A percentile compares a stretch with the other conserved stretches of the same genome.
phyloP scores from a whole-genome alignment of 2,797 vertebrate genomes.

The Anguilla megastoma region DNA sequence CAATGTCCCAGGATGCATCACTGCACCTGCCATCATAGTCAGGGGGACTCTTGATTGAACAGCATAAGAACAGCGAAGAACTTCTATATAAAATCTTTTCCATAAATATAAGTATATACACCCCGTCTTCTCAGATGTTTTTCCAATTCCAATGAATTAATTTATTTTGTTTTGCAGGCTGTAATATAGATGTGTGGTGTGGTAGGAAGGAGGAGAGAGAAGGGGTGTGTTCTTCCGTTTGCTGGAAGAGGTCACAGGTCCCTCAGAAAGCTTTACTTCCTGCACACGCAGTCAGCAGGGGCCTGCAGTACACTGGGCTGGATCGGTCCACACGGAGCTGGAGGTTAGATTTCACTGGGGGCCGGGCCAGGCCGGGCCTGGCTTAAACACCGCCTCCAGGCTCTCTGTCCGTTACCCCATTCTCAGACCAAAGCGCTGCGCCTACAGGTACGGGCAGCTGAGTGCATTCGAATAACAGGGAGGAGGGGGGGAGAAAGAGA shows the following conservation, averaged over 20 bases:
- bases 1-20: conserved; percentile 40
- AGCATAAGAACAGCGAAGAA: conserved; percentile 33
- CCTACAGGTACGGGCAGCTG: conserved; percentile 38
- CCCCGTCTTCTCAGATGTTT: conserved; percentile 32
- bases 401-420: background rate
- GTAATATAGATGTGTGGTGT: conserved; percentile 23
- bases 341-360: conserved; percentile 5
- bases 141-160: conserved; percentile 47
- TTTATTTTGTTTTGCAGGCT: conserved; percentile 64
- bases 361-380: background rate
- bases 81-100: conserved; percentile 45
- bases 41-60: conserved; percentile 27
- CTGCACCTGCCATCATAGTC: background rate
- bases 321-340: background rate
- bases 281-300: background rate
- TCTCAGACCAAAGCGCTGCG: conserved; percentile 35
- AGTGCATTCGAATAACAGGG: conserved; percentile 18
- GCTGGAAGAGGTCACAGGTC: background rate
- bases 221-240: background rate
- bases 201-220: background rate
- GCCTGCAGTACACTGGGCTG: conserved; percentile 17
- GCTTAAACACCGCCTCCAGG: background rate
- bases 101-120: conserved; percentile 51
- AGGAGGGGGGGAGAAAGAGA: background rate
- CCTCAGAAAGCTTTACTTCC: background rate